phyloP scores from a whole-genome alignment of 2,888 invertebrate genomes.

The Caenorhabditis doughertyi region DNA sequence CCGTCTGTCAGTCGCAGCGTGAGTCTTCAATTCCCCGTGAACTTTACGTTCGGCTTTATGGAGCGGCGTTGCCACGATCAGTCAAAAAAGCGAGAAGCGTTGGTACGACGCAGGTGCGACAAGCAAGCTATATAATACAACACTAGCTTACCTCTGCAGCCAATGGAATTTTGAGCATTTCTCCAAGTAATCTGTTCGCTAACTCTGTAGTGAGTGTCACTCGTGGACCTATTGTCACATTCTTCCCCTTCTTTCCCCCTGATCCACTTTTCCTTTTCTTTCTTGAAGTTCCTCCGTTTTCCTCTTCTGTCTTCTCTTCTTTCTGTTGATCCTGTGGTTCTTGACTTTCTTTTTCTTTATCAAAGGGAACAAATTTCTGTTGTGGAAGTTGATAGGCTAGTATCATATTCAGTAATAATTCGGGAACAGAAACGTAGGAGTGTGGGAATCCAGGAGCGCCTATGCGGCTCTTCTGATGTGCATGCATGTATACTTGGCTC shows the following conservation, averaged over 20 bases:
- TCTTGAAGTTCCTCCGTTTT: background rate
- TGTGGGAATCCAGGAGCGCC: conserved; percentile 14
- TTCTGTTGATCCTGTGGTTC: background rate
- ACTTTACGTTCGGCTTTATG: too few species aligned
- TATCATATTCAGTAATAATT: conserved; percentile 55
- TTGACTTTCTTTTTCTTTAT: conserved; percentile 19
- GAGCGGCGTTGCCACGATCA: too few species aligned
- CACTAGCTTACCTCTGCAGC: conserved; percentile 43
- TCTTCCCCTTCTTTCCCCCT: conserved; percentile 33
- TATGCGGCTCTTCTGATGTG: conserved; percentile 26
- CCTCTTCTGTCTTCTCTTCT: conserved; percentile 1
- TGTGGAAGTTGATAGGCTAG: conserved; percentile 60
- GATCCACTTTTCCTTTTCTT: conserved; percentile 20
- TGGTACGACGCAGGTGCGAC: too few species aligned
- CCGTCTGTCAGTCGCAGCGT: too few species aligned
- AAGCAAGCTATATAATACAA: too few species aligned
- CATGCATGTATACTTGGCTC: conserved; percentile 39
- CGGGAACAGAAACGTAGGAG: conserved; percentile 42
- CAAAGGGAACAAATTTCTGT: conserved; percentile 27
- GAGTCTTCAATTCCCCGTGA: too few species aligned
- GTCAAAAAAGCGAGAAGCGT: too few species aligned
- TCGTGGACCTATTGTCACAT: conserved; percentile 41
- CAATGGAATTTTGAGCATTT: conserved; percentile 46
- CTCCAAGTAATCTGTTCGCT: conserved; percentile 9
- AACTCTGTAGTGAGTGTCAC: conserved; percentile 22